phyloP scores from a whole-genome alignment of 2,113 vertebrate genomes.

The Arenaria interpres region DNA sequence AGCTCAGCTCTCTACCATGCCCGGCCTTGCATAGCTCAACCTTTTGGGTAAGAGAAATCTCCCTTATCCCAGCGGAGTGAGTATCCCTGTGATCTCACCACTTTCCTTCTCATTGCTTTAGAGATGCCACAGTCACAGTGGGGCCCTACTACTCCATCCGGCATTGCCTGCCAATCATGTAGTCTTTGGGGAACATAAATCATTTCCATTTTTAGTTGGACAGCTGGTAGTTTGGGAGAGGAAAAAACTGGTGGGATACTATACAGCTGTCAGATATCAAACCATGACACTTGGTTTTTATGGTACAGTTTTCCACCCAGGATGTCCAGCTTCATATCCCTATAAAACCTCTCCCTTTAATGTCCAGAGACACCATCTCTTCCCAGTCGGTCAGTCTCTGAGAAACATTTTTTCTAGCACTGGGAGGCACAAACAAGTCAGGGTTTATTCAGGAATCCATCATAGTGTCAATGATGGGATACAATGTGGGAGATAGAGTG shows the following conservation, averaged over 20 bases:
- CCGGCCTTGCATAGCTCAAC: background rate
- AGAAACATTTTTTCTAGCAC: background rate
- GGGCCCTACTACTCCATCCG: background rate
- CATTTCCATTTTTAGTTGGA: constrained; percentile 9
- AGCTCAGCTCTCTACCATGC: background rate
- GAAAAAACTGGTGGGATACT: background rate
- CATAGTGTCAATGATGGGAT: background rate
- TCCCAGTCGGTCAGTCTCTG: background rate
- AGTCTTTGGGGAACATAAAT: background rate
- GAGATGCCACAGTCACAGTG: background rate
- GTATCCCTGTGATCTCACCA: background rate
- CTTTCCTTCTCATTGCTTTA: background rate
- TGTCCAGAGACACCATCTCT: background rate
- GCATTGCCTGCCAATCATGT: background rate
- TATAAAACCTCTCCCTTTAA: background rate
- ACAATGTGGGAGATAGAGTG: background rate
- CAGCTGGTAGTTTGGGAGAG: background rate
- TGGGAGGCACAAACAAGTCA: background rate
- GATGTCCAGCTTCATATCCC: background rate
- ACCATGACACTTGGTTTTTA: background rate
- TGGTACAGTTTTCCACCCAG: background rate
- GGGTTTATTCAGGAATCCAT: background rate
- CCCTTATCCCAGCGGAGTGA: background rate
- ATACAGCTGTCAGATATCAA: constrained; percentile 17
- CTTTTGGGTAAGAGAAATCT: background rate